Conservation (phyloP, 2,113 vertebrate species). For the Rutilus rutilus region DNA sequence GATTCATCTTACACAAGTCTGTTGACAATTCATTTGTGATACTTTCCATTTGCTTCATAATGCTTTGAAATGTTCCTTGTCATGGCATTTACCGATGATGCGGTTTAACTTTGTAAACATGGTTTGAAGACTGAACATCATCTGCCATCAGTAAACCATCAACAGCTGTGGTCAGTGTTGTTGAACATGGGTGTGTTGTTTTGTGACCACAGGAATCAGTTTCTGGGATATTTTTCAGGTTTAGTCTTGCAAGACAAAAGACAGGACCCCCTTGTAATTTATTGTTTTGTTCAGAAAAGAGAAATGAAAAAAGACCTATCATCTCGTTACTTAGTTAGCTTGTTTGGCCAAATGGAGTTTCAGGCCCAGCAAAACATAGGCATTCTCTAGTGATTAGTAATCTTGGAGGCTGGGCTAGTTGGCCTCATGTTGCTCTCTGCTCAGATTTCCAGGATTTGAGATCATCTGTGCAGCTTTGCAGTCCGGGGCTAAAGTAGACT, state of each 20-base stretch:
- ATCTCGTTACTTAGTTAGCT: slow-evolving; percentile 35
- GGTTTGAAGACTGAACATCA: neutral
- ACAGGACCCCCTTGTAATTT: neutral
- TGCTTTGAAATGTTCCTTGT: neutral
- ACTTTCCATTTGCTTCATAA: slow-evolving; percentile 37
- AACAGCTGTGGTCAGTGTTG: slow-evolving; percentile 3
- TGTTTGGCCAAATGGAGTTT: slow-evolving; percentile 48
- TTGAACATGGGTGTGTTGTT: neutral
- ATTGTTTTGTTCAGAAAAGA: slow-evolving; percentile 20
- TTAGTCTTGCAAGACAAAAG: neutral
- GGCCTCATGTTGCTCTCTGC: slow-evolving; percentile 57
- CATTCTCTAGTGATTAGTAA: slow-evolving; percentile 73
- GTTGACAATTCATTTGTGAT: slow-evolving; percentile 9
- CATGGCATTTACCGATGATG: neutral
- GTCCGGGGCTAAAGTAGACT: slow-evolving; percentile 53
- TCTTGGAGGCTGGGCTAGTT: slow-evolving; percentile 61
- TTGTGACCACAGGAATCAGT: slow-evolving; percentile 24
- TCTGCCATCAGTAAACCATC: neutral
- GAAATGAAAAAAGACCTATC: slow-evolving; percentile 8
- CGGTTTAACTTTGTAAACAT: slow-evolving; percentile 3
- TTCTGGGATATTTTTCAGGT: slow-evolving; percentile 28
- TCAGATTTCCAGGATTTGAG: slow-evolving; percentile 69
- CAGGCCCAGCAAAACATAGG: slow-evolving; percentile 51
- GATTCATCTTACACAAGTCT: slow-evolving; percentile 16
- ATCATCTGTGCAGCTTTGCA: slow-evolving; percentile 71